These are phyloP conservation scores for Leuciscus idus DNA, from an alignment of 2,113 vertebrate genomes.

Conservation along the genomic window DNA sequence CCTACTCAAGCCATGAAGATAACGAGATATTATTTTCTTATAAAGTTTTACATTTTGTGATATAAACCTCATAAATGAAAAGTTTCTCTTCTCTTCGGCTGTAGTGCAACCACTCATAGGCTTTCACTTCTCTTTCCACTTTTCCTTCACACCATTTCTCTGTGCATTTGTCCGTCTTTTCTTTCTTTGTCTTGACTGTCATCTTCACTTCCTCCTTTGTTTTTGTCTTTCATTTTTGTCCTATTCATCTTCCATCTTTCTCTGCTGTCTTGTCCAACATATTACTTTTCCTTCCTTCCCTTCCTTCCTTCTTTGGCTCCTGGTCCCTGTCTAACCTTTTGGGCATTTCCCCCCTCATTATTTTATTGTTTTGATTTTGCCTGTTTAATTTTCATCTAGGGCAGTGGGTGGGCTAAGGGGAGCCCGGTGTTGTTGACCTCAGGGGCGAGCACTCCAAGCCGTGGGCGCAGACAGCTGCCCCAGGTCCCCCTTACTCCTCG, in stretches of 20 bases:
- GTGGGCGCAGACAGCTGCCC: constrained; percentile 91
- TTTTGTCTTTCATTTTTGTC: constrained; percentile 8
- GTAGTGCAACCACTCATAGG: constrained; percentile 70
- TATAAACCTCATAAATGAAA: constrained; percentile 3
- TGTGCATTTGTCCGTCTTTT: constrained; percentile 51
- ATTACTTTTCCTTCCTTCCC: constrained; percentile 60
- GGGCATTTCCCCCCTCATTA: constrained; percentile 63
- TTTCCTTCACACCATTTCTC: constrained; percentile 67
- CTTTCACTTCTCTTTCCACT: constrained; percentile 72
- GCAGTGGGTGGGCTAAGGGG: constrained; percentile 90
- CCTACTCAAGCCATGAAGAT: neutral
- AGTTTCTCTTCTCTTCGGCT: constrained; percentile 54
- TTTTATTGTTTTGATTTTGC: constrained; percentile 84
- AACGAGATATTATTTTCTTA: neutral
- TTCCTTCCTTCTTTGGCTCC: neutral
- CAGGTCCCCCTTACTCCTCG: constrained; percentile 91
- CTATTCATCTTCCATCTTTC: neutral
- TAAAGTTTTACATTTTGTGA: constrained; percentile 10
- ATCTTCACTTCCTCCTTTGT: neutral
- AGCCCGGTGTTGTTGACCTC: constrained; percentile 87
- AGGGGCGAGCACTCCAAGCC: constrained; percentile 88
- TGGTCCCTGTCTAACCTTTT: constrained; percentile 50
- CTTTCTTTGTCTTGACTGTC: constrained; percentile 38
- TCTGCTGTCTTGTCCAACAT: constrained; percentile 37
- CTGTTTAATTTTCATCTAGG: constrained; percentile 90